These are phyloP conservation scores for Alca torda DNA, from an alignment of 2,797 vertebrate species.

Conservation along the genomic window DNA sequence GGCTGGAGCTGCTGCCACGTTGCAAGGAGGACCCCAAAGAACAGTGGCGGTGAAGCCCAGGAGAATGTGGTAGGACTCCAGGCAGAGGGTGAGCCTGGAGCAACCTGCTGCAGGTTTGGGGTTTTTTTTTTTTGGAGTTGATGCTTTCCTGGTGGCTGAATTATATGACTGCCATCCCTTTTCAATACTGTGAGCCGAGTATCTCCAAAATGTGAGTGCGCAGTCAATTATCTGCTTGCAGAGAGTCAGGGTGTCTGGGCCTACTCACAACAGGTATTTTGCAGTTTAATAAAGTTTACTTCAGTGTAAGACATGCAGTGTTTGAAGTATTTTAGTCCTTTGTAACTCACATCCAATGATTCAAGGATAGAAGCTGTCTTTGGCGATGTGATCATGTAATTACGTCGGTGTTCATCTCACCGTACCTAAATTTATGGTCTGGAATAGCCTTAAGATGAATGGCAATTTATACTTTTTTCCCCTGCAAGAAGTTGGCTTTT, in stretches of 20 bases:
- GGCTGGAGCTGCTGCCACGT: background rate
- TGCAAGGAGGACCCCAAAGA: background rate
- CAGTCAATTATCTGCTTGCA: background rate
- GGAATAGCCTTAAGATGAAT: background rate
- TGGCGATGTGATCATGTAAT: background rate
- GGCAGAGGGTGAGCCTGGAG: background rate
- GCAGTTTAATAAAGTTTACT: background rate
- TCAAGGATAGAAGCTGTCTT: background rate
- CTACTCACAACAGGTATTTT: accelerated
- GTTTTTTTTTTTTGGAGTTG: background rate
- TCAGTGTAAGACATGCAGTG: background rate
- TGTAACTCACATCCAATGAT: accelerated
- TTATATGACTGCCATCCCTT: accelerated
- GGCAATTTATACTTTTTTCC: background rate
- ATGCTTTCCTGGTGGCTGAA: background rate
- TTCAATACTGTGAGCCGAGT: accelerated
- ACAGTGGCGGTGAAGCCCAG: background rate
- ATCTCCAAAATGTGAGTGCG: accelerated
- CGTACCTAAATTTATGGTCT: background rate
- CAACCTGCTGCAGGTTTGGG: accelerated
- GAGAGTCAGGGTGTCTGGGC: background rate
- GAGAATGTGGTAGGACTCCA: background rate
- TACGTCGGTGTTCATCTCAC: background rate
- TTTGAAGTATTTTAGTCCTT: background rate
- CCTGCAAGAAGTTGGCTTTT: background rate